A percentile compares a stretch with the other conserved stretches of the same genome.
Evolutionary conservation across 2,888 invertebrate genomes (phyloP).

Genomic region (Scaptomyza cyrtandrae): DNA sequence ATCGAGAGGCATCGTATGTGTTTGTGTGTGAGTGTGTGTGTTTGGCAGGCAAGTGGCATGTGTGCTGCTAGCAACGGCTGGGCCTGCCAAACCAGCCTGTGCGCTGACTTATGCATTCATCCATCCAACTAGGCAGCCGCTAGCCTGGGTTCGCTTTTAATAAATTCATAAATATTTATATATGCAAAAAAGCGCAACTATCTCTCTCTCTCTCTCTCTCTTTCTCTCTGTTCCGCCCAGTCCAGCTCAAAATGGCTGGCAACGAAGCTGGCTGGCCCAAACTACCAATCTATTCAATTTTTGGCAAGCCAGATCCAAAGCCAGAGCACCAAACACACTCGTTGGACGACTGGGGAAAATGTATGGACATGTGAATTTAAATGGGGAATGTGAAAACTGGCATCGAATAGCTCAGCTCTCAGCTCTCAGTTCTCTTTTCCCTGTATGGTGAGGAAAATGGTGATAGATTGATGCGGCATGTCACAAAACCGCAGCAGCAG

Average conservation of each 20-base stretch:
- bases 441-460: constrained; percentile 57
- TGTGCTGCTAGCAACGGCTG: constrained; percentile 21
- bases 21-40: constrained; percentile 27
- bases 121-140: constrained; percentile 65
- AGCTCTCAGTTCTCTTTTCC: neutral
- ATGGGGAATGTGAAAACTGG: constrained; percentile 19
- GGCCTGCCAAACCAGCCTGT: constrained; percentile 44
- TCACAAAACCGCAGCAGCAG: constrained; percentile 71
- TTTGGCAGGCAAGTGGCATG: constrained; percentile 29
- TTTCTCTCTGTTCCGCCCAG: neutral
- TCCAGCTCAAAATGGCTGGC: constrained; percentile 54
- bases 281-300: constrained; percentile 74
- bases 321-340: constrained; percentile 16
- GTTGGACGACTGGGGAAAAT: constrained; percentile 1
- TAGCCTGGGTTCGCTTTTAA: constrained; percentile 82
- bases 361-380: constrained; percentile 9
- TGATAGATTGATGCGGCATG: constrained; percentile 80
- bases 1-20: constrained; percentile 39
- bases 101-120: constrained; percentile 78
- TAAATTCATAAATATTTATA: constrained; percentile 86
- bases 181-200: constrained; percentile 79
- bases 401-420: constrained; percentile 23
- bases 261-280: constrained; percentile 47
- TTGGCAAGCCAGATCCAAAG: constrained; percentile 18
- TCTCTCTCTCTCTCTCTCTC: too few species aligned